A percentile compares a stretch with the other conserved stretches of the same genome.
Evolutionary conservation across 2,888 invertebrate species (phyloP).

Genomic region (Tachina fera): DNA sequence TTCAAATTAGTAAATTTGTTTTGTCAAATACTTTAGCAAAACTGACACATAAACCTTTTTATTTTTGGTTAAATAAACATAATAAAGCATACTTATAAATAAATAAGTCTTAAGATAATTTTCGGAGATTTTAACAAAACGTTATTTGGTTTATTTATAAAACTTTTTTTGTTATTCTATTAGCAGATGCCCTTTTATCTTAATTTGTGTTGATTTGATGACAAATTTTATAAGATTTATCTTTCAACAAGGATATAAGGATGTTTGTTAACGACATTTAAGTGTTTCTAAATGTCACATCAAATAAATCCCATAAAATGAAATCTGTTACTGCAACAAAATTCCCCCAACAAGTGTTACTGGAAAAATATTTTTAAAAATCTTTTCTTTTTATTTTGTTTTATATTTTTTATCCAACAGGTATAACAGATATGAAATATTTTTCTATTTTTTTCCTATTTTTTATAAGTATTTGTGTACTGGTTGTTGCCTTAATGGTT

Average conservation of each 20-base stretch:
- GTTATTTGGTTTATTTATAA: neutral
- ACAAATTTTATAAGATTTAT: constrained; percentile 47
- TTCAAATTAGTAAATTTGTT: too few relatives aligned
- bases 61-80: too few relatives aligned
- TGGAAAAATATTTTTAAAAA: constrained; percentile 49
- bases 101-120: too few relatives aligned
- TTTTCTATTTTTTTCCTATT: constrained; percentile 8
- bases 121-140: neutral
- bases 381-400: neutral
- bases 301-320: constrained; percentile 62
- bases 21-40: too few relatives aligned
- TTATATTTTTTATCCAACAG: neutral
- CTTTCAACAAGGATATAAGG: neutral
- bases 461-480: constrained; percentile 2
- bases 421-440: neutral
- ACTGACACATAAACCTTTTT: too few relatives aligned
- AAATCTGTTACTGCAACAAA: constrained; percentile 40
- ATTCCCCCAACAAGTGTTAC: constrained; percentile 60
- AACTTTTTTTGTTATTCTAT: neutral
- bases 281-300: constrained; percentile 65
- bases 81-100: too few relatives aligned
- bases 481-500: constrained; percentile 1
- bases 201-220: constrained; percentile 42
- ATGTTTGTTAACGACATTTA: constrained; percentile 16
- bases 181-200: constrained; percentile 2